Base-by-base conservation (phyloP, 2,888 invertebrate species). In the Drosophila helvetica region DNA sequence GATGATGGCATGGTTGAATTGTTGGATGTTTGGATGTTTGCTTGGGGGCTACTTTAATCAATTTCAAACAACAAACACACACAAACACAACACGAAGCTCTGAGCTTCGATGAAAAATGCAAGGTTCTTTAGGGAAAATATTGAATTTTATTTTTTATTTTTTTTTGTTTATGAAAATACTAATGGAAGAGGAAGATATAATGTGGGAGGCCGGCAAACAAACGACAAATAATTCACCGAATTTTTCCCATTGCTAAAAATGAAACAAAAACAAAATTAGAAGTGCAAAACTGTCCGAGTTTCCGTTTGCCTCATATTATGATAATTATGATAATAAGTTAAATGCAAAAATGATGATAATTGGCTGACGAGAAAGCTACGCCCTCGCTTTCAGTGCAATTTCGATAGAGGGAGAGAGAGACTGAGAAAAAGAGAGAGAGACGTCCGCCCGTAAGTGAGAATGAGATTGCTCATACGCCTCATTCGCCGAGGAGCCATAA, bases 311-410 rank as follows among this genome's bases (percentile, higher is more conserved):
- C 38, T 43, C 60, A 52, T 55, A 42, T 52, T 54, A 52, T 75
- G 78, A 87, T 80, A 75, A 86, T 82, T 78, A 75, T 74, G 77
- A 69, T 81, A 88, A 86, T 88, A 76, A 68, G 73, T 75, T 60
- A 63, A 81, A 77, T 84, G 87, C 70, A 80, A 73, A 88, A 88
- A 88, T 81, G 79, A 78, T 76, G 85, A 79, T 86, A 86, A 86
- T 88, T 88, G 79, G 33, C 60, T n/a, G 51, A 46, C 50, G 48
- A 45, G 56, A 66, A 57, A 43, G 54, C 45, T 53, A 22, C 51
- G 56, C 55, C 54, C 55, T 70, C 55, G 61, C 38, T 52, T 42
- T 52, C 27, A 69, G 55, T 52, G 71, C 61, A 51, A 43, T 66
- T 33, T 45, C 56, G 25, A 43, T 25, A 38, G 18, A 56, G 27